Base-by-base conservation (phyloP, 2,888 invertebrate genomes). In the Polylopha cassiicola region DNA sequence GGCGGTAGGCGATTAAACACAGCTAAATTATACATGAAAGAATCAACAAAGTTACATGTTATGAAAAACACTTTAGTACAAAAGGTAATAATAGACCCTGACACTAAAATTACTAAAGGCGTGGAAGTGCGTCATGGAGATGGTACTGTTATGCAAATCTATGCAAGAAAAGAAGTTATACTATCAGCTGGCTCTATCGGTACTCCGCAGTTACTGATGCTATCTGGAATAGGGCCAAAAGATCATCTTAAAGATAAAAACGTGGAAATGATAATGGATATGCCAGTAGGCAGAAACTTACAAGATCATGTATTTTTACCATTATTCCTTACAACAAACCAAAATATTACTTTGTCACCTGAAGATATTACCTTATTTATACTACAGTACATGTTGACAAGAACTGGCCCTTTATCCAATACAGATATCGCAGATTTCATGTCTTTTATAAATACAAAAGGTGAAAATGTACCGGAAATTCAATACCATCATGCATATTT, bases 141-240 rank as follows among this genome's bases (percentile, higher is more conserved):
- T 20, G 75, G 73, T 1, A 44, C 51, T 14, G 53, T 50, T 17
- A 67, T 75, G 48, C 51, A 62, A 28, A 73, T 75, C 1, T 53
- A 31, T 2, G 77, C 65, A 3, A 74, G 47, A 15, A 86, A 80
- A 48, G 87, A 88, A 52, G 65, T 88, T 0, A 76, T 88, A 31
- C 42, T 87, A 37, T 82, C 86, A 2, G 84, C 84, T 3, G 87
- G 87, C 4, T 61, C 81, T 4, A 68, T 88, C 23, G 81, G 76
- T 26, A 76, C 87, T 1, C 85, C 87, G 1, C 77, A 87, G 46
- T 59, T 88, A 33, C 61, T 88, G 2, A 80, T 87, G 74, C 54
- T 86, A 10, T 88, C 87, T 4, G 87, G 88, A 1, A 66, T 88
- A 9, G 87, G 87, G 0, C 84, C 84, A 0, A 63, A 52, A 42